A percentile compares a stretch with the other conserved stretches of the same genome.
These are phyloP conservation scores for Acholoe squamosa DNA, from an alignment of 2,888 invertebrate species.

Conservation along the genomic window DNA sequence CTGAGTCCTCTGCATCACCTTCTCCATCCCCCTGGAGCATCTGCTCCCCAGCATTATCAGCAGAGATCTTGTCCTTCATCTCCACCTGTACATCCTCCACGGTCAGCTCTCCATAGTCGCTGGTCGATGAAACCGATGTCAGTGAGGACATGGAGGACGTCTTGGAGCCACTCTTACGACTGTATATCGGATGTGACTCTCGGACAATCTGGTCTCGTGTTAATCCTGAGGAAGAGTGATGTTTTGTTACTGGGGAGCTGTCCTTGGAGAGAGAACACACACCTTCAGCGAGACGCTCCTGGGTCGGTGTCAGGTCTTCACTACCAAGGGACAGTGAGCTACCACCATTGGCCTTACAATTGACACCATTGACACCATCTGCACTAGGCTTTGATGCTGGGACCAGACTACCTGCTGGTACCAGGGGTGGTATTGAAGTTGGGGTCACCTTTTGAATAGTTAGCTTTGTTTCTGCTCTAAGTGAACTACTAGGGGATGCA, in stretches of 20 bases:
- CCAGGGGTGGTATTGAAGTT: slow-evolving; percentile 49
- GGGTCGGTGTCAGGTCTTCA: slow-evolving; percentile 46
- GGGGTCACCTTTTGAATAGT: slow-evolving; percentile 34
- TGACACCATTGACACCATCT: background rate
- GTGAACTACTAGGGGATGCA: background rate
- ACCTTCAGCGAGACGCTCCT: slow-evolving; percentile 40
- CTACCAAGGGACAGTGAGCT: slow-evolving; percentile 26
- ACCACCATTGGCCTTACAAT: slow-evolving; percentile 22
- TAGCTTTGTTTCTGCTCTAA: background rate
- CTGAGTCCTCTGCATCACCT: background rate
- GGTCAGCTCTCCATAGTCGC: slow-evolving; percentile 50
- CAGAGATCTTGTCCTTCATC: background rate
- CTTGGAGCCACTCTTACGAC: slow-evolving; percentile 49
- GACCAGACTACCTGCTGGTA: background rate
- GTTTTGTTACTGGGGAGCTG: background rate
- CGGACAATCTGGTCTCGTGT: slow-evolving; percentile 45
- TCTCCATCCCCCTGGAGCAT: background rate
- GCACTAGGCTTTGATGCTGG: background rate
- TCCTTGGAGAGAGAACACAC: background rate
- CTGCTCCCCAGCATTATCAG: background rate
- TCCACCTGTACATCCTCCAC: slow-evolving; percentile 48
- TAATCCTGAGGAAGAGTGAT: background rate
- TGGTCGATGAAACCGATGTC: slow-evolving; percentile 52
- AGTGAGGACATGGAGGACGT: slow-evolving; percentile 50
- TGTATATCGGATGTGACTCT: slow-evolving; percentile 50